A percentile compares a stretch with the other conserved stretches of the same genome.
Evolutionary conservation across 2,888 invertebrate genomes (phyloP).

Genomic region (Drosophila neutralis): DNA sequence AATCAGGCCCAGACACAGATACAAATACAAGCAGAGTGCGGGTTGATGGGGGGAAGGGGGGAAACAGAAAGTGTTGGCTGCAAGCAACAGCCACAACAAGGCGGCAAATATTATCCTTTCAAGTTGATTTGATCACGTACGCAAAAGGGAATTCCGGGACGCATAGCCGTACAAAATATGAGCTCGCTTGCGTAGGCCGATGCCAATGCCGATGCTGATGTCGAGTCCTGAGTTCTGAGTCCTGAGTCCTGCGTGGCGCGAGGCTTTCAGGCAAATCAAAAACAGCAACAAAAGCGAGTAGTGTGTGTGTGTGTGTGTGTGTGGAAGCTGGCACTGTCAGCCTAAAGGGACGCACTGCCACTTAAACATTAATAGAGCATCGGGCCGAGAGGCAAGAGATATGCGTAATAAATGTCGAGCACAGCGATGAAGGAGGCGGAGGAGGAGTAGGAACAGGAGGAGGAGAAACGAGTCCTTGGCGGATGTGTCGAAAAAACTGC

Average conservation of each 20-base stretch:
- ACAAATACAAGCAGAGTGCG: conserved; percentile 16
- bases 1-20: conserved; percentile 57
- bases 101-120: conserved; percentile 84
- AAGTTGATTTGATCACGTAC: conserved; percentile 85
- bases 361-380: conserved; percentile 82
- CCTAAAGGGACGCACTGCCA: conserved; percentile 79
- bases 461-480: conserved; percentile 26
- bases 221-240: conserved; percentile 9
- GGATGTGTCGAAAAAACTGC: conserved; percentile 50
- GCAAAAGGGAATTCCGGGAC: conserved; percentile 81
- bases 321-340: conserved; percentile 41
- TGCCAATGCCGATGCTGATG: conserved; percentile 13
- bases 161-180: conserved; percentile 75
- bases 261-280: conserved; percentile 82
- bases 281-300: conserved; percentile 73
- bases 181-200: conserved; percentile 58
- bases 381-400: conserved; percentile 53
- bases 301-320: conserved; percentile 30
- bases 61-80: conserved; percentile 13
- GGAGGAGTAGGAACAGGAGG: neutral
- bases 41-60: conserved; percentile 3
- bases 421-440: conserved; percentile 29
- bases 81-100: conserved; percentile 57
- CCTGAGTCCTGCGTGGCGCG: conserved; percentile 41
- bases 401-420: conserved; percentile 81